Evolutionary conservation across 2,888 invertebrate genomes (phyloP), one percentile per base, ranked within the genome.

Genomic region (Rotaria macrura): DNA sequence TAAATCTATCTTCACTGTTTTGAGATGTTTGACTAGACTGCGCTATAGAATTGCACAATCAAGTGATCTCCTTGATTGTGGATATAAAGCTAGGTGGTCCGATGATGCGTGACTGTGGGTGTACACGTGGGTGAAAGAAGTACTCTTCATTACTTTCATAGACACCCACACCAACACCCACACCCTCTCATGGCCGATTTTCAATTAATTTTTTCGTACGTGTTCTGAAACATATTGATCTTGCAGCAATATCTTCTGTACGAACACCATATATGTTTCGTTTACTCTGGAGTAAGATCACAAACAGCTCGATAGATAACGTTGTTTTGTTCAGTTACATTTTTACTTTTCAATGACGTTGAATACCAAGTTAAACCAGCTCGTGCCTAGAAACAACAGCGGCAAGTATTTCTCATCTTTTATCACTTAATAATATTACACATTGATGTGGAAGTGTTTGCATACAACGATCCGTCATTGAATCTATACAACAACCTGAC

Each of bases 401-500:
- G 1, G 2, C 5, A n/a, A n/a, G n/a, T n/a, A n/a, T n/a, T n/a
- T n/a, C n/a, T n/a, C n/a, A n/a, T n/a, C n/a, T n/a, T n/a, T n/a
- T n/a, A n/a, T n/a, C n/a, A n/a, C n/a, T n/a, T n/a, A n/a, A n/a
- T 87, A 89, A 87, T 87, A 91, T 90, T 84, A 96, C 96, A 92
- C 97, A 97, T 91, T 96, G 96, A 85, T 95, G 94, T 91, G 95
- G 94, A 84, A 95, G 95, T 23, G 96, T 95, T 91, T 97, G 97
- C 87, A 96, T 96, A 92, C 97, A 97, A 57, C 97, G 97, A 0
- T 95, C 95, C 90, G 96, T 95, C 90, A 98, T 98, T 90, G 97
- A 97, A 88, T 97, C 93, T 89, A 99, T 95, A 92, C 99, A 99
- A 90, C 99, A 99, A 3, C 97, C 98, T 0, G 97, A 97, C 89